phyloP scores from a whole-genome alignment of 2,888 invertebrate genomes.

The Acrocyrtus sp. region DNA sequence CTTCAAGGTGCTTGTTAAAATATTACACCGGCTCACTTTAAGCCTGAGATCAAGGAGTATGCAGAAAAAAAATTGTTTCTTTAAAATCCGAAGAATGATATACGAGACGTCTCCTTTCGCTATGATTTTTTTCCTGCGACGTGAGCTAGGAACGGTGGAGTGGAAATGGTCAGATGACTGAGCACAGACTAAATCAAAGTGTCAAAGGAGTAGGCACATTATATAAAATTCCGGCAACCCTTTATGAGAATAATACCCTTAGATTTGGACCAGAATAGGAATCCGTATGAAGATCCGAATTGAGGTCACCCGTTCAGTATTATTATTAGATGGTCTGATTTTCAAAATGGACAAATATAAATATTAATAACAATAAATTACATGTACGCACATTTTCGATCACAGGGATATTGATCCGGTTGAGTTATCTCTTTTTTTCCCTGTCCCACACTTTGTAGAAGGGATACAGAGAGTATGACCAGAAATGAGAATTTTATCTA shows the following conservation, averaged over 20 bases:
- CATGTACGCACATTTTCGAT: neutral
- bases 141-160: neutral
- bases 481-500: no score
- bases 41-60: neutral
- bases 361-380: neutral
- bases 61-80: no score
- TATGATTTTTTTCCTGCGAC: neutral
- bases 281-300: conserved; percentile 18
- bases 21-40: neutral
- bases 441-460: no score
- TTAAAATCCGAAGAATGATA: no score
- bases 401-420: no score
- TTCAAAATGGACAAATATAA: conserved; percentile 4
- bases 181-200: conserved; percentile 28
- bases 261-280: conserved; percentile 4
- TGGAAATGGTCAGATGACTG: conserved; percentile 6
- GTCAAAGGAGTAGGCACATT: conserved; percentile 12
- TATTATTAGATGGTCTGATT: conserved; percentile 44
- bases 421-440: no score
- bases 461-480: no score
- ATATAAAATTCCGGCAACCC: neutral
- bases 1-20: neutral
- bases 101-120: no score
- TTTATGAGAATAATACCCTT: neutral
- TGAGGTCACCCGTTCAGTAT: conserved; percentile 21